Evolutionary conservation across 2,888 invertebrate species (phyloP), one percentile per base, ranked within the genome.

Genomic region (Gortyna flavago): DNA sequence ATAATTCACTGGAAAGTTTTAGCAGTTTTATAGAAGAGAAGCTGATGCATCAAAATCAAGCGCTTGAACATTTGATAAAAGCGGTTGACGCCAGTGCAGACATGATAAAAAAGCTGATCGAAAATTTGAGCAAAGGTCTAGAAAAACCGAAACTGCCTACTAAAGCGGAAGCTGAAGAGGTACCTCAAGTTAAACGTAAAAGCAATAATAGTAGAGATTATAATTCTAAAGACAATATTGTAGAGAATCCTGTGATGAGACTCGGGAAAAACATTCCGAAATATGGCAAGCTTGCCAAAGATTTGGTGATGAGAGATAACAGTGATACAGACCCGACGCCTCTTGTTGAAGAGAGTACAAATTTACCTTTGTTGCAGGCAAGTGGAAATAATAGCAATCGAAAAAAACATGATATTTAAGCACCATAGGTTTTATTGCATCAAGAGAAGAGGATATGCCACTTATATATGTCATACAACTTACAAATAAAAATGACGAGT

Each of bases 21-120:
- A 85, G 79, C 44, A 85, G 90, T 13, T 94, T 93, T 77, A 83
- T 95, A 29, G 93, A 93, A 85, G 92, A 95, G 9, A 93, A 93
- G 76, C 81, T 95, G 57, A 87, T 92, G 62, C 89, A 94, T 75
- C 95, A 95, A 51, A 91, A 91, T 21, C 93, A 93, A 89, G 93
- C 93, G 0, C 87, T 95, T 74, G 94, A 94, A 69, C 89, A 92
- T 72, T 83, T 96, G 32, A 74, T 94, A 6, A 89, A 88, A 82
- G 75, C 89, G 32, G 88, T 91, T 2, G 87, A 92, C 78, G 79
- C 69, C 0, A 92, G 90, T 64, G 92, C 91, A 79, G 91, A 92
- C 7, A 71, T 93, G 2, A 89, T 89, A 4, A 92, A 92, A 79
- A 84, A 87, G 32, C 81, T 95, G 13, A 86, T 93, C n/a, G 91